phyloP scores from a whole-genome alignment of 2,888 invertebrate species.

The Lysandra bellargus region DNA sequence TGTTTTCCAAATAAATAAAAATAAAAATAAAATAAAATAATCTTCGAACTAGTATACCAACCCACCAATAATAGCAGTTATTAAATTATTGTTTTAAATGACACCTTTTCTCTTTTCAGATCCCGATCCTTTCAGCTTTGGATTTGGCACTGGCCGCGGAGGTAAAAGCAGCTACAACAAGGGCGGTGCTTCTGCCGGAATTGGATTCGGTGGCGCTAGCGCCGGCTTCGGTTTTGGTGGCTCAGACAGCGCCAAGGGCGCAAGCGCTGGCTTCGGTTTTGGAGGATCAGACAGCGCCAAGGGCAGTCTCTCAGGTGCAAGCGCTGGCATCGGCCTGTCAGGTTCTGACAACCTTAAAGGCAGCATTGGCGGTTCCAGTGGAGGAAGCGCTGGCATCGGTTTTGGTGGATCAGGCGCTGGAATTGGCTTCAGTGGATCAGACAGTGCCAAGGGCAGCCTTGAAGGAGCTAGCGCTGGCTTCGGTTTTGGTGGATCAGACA shows the following conservation, averaged over 20 bases:
- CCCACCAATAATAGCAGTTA: no score
- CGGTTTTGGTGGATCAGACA: not conserved
- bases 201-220: not conserved
- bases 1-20: no score
- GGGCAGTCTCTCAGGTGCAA: not conserved
- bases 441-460: not conserved
- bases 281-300: not conserved
- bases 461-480: not conserved
- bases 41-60: no score
- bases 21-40: no score
- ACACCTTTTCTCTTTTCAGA: not conserved
- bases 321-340: not conserved
- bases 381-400: not conserved
- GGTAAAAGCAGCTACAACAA: slow-evolving; percentile 14
- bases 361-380: not conserved
- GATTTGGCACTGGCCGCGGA: not conserved
- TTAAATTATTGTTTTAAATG: not conserved
- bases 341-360: not conserved
- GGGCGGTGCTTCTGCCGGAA: not conserved
- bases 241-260: not conserved
- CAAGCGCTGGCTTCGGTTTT: not conserved
- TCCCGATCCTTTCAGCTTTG: slow-evolving; percentile 18
- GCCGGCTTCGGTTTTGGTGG: not conserved
- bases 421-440: not conserved
- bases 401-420: not conserved